A percentile compares a stretch with the other conserved stretches of the same genome.
Evolutionary conservation across 2,888 invertebrate genomes (phyloP).

Genomic region (Cantharis nigra): DNA sequence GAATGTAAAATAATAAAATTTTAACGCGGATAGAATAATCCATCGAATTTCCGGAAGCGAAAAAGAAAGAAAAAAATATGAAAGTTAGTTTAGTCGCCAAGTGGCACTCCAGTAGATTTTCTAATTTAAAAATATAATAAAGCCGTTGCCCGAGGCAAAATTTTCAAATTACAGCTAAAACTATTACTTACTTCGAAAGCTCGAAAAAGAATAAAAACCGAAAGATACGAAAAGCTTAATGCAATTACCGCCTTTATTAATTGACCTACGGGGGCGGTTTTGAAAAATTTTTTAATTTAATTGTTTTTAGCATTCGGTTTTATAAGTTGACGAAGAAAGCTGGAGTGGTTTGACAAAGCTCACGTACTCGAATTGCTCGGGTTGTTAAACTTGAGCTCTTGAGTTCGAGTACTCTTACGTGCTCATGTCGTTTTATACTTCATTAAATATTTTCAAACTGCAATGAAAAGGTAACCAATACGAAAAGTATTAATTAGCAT

Average conservation of each 20-base stretch:
- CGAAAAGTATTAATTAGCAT: not conserved
- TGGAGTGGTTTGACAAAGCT: not conserved
- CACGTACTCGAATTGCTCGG: constrained; percentile 17
- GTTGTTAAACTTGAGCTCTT: constrained; percentile 28
- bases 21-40: not conserved
- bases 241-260: not conserved
- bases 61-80: not conserved
- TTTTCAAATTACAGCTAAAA: not conserved
- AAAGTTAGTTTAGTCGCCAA: not conserved
- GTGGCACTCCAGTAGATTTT: not conserved
- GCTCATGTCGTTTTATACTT: constrained; percentile 21
- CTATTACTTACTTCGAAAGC: not conserved
- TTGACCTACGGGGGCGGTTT: not conserved
- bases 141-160: not conserved
- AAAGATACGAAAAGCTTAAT: not conserved
- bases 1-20: not conserved
- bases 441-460: constrained; percentile 12
- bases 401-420: constrained; percentile 19
- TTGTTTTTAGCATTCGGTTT: not conserved
- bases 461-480: not conserved
- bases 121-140: not conserved
- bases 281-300: not conserved
- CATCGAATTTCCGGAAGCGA: not conserved
- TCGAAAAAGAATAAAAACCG: not conserved
- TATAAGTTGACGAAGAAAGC: not conserved